These are phyloP conservation scores for Gallinago undulata DNA, from an alignment of 2,113 vertebrate genomes.

Conservation along the genomic window DNA sequence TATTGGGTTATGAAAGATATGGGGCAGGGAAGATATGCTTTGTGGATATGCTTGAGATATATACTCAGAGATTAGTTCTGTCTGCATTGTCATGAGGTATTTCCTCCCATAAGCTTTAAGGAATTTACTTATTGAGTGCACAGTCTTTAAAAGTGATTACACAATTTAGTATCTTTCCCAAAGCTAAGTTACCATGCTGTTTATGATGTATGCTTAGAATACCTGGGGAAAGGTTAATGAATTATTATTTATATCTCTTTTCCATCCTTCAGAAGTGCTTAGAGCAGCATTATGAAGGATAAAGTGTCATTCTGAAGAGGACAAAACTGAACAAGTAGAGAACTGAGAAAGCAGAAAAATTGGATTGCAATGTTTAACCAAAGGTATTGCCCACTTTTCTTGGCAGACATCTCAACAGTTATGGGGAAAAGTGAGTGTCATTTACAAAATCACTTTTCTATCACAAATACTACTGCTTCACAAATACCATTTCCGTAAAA, in stretches of 20 bases:
- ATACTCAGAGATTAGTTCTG: not conserved
- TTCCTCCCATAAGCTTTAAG: not conserved
- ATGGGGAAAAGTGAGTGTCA: accelerated
- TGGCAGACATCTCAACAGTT: not conserved
- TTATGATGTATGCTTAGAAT: not conserved
- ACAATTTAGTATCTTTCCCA: not conserved
- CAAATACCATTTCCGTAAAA: not conserved
- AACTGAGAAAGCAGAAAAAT: not conserved
- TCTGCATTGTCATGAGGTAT: not conserved
- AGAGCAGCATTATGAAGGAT: not conserved
- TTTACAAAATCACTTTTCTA: not conserved
- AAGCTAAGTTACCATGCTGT: not conserved
- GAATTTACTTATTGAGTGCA: not conserved
- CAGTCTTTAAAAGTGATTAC: slow-evolving; percentile 18
- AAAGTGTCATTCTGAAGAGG: not conserved
- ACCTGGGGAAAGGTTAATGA: slow-evolving; percentile 4
- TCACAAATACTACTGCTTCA: not conserved
- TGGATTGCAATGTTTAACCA: not conserved
- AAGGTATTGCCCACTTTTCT: not conserved
- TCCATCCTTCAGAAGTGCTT: slow-evolving; percentile 11
- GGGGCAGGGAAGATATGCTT: not conserved
- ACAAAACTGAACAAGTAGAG: not conserved
- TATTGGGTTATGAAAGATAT: not conserved
- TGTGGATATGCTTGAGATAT: not conserved
- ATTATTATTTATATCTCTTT: not conserved